Evolutionary conservation across 2,113 vertebrate genomes (phyloP).

Genomic region (Etheostoma cragini): DNA sequence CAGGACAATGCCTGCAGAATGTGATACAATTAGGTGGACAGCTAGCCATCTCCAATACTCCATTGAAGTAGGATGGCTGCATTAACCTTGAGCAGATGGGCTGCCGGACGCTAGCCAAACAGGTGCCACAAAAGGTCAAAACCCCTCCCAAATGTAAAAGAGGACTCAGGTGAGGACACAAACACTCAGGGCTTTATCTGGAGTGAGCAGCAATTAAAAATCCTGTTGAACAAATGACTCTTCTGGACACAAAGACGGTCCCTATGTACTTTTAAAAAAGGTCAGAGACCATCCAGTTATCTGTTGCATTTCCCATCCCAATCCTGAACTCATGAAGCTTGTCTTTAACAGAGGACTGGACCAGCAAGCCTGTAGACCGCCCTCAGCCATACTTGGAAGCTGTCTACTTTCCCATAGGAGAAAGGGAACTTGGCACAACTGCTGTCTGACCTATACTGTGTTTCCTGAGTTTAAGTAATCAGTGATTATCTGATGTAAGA

Average conservation of each 20-base stretch:
- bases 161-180: conserved; percentile 75
- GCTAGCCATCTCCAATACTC: conserved; percentile 85
- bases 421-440: conserved; percentile 55
- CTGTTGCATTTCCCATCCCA: conserved; percentile 55
- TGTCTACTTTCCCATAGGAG: conserved; percentile 52
- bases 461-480: conserved; percentile 82
- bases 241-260: conserved; percentile 67
- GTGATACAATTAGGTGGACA: conserved; percentile 96
- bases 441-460: conserved; percentile 70
- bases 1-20: conserved; percentile 92
- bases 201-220: conserved; percentile 74
- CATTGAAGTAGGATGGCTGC: conserved; percentile 84
- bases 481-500: conserved; percentile 79
- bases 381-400: conserved; percentile 58
- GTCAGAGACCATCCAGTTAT: conserved; percentile 66
- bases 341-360: conserved; percentile 34
- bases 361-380: conserved; percentile 39
- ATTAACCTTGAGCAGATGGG: conserved; percentile 87
- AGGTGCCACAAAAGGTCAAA: conserved; percentile 70
- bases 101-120: conserved; percentile 82
- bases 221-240: conserved; percentile 70
- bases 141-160: conserved; percentile 53
- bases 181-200: conserved; percentile 47
- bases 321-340: conserved; percentile 24
- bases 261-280: conserved; percentile 74